A percentile compares a stretch with the other conserved stretches of the same genome.
These are phyloP conservation scores for Notechis scutatus DNA, from an alignment of 2,113 vertebrate species.

Conservation along the genomic window DNA sequence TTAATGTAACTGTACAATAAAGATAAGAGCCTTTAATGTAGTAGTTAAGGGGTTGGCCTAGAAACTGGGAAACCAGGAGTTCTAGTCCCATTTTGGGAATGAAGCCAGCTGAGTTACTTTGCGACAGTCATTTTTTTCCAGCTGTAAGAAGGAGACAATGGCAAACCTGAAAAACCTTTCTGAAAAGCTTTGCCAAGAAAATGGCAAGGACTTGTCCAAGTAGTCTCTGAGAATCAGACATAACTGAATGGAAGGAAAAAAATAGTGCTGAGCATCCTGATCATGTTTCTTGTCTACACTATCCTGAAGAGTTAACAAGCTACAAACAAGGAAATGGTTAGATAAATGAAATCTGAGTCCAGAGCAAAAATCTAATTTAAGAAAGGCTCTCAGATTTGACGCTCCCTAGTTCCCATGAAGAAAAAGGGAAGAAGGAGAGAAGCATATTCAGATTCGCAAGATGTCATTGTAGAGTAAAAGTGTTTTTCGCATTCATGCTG, in stretches of 20 bases:
- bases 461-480: background rate
- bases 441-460: background rate
- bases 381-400: background rate
- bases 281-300: background rate
- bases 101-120: background rate
- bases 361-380: background rate
- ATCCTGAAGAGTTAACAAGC: background rate
- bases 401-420: background rate
- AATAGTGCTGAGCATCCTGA: background rate
- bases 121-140: background rate
- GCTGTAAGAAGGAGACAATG: background rate
- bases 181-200: background rate
- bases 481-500: background rate
- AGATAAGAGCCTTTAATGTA: background rate
- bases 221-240: background rate
- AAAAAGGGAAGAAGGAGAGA: background rate
- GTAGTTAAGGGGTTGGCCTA: background rate
- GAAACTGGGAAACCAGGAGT: background rate
- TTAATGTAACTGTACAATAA: background rate
- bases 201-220: background rate
- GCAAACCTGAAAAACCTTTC: background rate
- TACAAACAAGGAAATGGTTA: background rate
- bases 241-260: background rate
- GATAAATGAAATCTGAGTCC: background rate
- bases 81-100: background rate